Evolutionary conservation across 1,140 invertebrate species (phyloP).

Genomic region (Camponotus floridanus): DNA sequence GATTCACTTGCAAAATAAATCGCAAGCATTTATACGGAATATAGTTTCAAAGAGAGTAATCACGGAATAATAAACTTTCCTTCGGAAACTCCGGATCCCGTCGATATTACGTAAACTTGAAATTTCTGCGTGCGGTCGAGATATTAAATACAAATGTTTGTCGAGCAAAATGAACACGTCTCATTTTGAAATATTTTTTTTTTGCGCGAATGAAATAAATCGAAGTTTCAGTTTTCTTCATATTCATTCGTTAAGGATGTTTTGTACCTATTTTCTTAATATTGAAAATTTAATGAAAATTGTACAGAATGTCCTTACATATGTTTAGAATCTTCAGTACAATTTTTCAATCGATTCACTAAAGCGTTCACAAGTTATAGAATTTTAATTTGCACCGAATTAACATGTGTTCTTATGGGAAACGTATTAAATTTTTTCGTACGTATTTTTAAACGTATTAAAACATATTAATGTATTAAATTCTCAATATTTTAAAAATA

Average conservation of each 20-base stretch:
- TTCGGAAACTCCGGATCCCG: conserved; percentile 2
- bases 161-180: neutral
- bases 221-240: neutral
- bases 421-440: no score
- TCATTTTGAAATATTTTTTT: conserved; percentile 40
- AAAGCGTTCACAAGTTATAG: no score
- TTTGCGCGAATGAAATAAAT: conserved; percentile 31
- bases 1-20: conserved; percentile 15
- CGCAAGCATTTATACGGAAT: conserved; percentile 4
- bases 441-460: no score
- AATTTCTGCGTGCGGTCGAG: conserved; percentile 3
- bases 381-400: no score
- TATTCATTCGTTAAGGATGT: neutral
- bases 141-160: conserved; percentile 48
- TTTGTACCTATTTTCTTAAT: no score
- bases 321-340: no score
- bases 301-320: no score
- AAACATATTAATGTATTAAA: no score
- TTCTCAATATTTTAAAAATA: no score
- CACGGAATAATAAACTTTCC: neutral
- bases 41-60: conserved; percentile 2
- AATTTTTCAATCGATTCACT: no score
- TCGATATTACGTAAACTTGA: neutral
- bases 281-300: no score
- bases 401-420: no score